Evolutionary conservation across 2,113 vertebrate genomes (phyloP), one percentile per base, ranked within the genome.

Genomic region (Forbesichthys papilliferus): DNA sequence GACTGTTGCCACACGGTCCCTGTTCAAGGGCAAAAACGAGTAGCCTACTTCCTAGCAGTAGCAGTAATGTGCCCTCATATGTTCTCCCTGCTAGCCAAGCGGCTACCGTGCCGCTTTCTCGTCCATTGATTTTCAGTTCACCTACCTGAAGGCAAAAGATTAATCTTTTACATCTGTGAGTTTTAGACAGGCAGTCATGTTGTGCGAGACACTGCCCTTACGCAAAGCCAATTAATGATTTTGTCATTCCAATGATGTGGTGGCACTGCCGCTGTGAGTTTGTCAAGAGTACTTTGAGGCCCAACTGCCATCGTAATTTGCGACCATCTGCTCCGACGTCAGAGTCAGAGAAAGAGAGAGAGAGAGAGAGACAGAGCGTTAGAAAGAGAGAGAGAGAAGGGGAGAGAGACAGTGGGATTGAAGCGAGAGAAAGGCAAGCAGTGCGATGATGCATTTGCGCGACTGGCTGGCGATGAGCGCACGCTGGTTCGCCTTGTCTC

Each of bases 171-270:
- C 90, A 91, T 88, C 82, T 91, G 89, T 89, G 90, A 90, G 85
- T 90, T 93, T 92, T 87, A 87, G 92, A 93, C 92, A 92, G 89
- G 86, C 93, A 79, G 88, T 92, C 94, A 93, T 68, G 87, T 93
- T 94, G 93, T 89, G 93, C 92, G 71, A 93, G 93, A 95, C 92
- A 93, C 86, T 83, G 90, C 73, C 85, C 80, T 93, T 92, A 94
- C 91, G 81, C 94, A 92, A 93, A 86, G 93, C 86, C 94, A 96
- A 96, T 94, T 91, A 95, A 95, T 96, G 93, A 93, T 94, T 96
- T 96, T 96, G 95, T 96, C 95, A 96, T 92, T 87, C 87, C 72
- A 66, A 11, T 86, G 94, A 94, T 87, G 91, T 92, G 87, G 92
- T 92, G 86, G 91, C 1, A 9, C 10, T 88, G 90, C 93, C 92